Evolutionary conservation across 2,888 invertebrate species (phyloP).

Genomic region (Apodemia duryi): DNA sequence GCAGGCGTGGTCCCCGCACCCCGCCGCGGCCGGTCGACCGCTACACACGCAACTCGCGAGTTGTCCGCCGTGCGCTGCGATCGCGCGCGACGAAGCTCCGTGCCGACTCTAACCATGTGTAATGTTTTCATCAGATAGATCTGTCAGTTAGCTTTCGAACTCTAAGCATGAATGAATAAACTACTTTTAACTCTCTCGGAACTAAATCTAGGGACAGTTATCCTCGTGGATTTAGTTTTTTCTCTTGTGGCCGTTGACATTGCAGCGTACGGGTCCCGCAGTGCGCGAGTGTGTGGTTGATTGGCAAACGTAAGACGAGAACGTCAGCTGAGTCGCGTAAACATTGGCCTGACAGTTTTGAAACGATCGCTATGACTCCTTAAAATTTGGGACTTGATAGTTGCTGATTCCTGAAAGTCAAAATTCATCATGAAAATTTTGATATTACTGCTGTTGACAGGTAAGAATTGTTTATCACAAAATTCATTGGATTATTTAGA

Average conservation of each 20-base stretch:
- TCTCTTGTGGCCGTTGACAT: slow-evolving; percentile 74
- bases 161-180: slow-evolving; percentile 57
- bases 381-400: slow-evolving; percentile 46
- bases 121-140: slow-evolving; percentile 70
- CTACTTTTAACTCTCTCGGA: slow-evolving; percentile 26
- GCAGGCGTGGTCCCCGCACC: slow-evolving; percentile 46
- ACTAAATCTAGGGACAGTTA: not conserved
- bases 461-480: slow-evolving; percentile 42
- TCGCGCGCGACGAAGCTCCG: slow-evolving; percentile 61
- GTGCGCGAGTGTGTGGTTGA: slow-evolving; percentile 77
- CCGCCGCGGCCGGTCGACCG: slow-evolving; percentile 45
- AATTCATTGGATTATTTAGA: not conserved
- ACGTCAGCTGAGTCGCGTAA: slow-evolving; percentile 75
- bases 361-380: slow-evolving; percentile 56
- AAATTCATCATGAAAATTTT: slow-evolving; percentile 62
- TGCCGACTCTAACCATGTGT: slow-evolving; percentile 65
- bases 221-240: slow-evolving; percentile 67
- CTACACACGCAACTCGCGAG: slow-evolving; percentile 74
- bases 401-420: slow-evolving; percentile 38
- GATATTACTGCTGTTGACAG: slow-evolving; percentile 64
- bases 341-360: slow-evolving; percentile 53
- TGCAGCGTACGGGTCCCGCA: slow-evolving; percentile 76
- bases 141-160: slow-evolving; percentile 51
- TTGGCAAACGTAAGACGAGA: slow-evolving; percentile 57
- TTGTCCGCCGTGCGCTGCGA: slow-evolving; percentile 72